A percentile compares a stretch with the other conserved stretches of the same genome.
phyloP scores from a whole-genome alignment of 2,113 vertebrate species.

The Gymnorhina tibicen region DNA sequence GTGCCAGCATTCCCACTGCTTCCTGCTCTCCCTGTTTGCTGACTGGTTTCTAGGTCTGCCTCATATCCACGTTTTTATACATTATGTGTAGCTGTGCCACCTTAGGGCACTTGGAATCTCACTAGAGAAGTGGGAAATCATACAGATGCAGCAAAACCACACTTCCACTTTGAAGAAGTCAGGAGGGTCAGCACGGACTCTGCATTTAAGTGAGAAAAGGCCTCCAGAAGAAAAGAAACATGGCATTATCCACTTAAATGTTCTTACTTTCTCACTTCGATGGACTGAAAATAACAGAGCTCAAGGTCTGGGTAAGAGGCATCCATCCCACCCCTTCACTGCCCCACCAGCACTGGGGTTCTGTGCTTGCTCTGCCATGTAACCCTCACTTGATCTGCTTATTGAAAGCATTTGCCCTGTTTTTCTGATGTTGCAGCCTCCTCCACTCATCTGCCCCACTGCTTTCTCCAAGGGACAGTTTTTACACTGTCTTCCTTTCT shows the following conservation, averaged over 20 bases:
- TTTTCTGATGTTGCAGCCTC: neutral
- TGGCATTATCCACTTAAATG: neutral
- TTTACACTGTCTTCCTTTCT: neutral
- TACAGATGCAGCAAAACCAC: neutral
- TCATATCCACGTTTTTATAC: neutral
- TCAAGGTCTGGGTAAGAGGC: neutral
- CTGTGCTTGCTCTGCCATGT: neutral
- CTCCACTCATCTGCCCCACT: neutral
- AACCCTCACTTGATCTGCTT: neutral
- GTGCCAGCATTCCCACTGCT: neutral
- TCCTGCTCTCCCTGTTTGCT: neutral
- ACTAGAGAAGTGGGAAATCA: neutral
- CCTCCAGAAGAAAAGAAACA: neutral
- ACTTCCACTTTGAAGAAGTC: neutral
- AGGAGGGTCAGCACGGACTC: neutral
- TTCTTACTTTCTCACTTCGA: neutral
- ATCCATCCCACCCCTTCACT: neutral
- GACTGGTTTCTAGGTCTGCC: neutral
- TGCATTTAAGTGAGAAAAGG: neutral
- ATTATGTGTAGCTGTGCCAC: neutral
- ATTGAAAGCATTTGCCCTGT: neutral
- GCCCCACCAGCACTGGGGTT: neutral
- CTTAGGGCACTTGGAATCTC: neutral
- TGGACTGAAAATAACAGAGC: neutral
- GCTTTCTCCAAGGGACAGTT: neutral